A percentile compares a stretch with the other conserved stretches of the same genome.
Conservation (phyloP, 2,797 vertebrate species). For the Carcharodon carcharias region DNA sequence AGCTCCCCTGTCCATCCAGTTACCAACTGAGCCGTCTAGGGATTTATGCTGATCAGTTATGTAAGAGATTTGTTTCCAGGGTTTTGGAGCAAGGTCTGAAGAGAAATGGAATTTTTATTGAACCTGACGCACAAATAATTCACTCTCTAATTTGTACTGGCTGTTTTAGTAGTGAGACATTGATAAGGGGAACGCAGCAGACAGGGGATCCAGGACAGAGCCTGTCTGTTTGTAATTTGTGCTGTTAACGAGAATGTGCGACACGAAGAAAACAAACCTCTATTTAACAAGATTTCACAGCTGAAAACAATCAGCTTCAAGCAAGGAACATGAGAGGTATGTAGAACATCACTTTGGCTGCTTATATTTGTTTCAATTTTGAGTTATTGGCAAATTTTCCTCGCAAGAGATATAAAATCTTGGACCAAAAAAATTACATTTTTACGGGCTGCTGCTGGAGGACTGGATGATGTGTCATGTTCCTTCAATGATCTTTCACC, state of each 20-base stretch:
- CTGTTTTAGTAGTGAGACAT: neutral
- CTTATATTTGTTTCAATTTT: neutral
- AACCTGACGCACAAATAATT: neutral
- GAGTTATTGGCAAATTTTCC: neutral
- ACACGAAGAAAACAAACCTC: conserved; percentile 18
- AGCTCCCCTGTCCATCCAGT: neutral
- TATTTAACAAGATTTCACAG: conserved; percentile 26
- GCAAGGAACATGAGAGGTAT: neutral
- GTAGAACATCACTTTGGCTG: conserved; percentile 4
- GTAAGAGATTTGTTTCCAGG: neutral
- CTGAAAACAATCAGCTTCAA: conserved; percentile 19
- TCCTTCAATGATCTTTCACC: neutral
- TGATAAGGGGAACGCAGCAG: neutral
- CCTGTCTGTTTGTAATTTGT: conserved; percentile 13
- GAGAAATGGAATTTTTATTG: neutral
- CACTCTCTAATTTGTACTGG: neutral
- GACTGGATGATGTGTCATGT: neutral
- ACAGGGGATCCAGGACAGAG: neutral
- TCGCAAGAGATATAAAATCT: neutral
- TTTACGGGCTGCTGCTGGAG: neutral
- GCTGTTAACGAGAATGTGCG: neutral
- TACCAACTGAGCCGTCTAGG: neutral
- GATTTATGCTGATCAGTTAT: neutral
- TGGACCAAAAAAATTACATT: neutral
- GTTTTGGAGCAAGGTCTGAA: neutral